Base-by-base conservation (phyloP, 2,797 vertebrate species). In the Eupleurogrammus muticus region DNA sequence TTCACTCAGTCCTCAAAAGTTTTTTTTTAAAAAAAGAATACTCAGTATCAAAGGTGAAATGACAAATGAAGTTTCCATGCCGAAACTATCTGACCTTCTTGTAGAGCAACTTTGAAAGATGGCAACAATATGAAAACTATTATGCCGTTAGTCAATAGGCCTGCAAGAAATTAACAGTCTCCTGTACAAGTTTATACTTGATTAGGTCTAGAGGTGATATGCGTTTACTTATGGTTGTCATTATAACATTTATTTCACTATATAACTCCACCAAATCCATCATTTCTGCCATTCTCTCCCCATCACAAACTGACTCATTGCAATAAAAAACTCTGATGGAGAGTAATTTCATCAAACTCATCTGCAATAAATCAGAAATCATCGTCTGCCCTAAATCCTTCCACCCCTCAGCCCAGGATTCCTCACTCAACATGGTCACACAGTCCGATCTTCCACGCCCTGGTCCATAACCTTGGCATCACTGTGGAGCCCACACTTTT, bases 131-230 rank as follows among this genome's bases (percentile, higher is more conserved):
- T 7, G n/a, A 49, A n/a, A 20, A 20, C 23, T 9, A 48, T 19
- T 24, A 20, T 13, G 13, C 16, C 5, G 32, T 69, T 34, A 20
- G 24, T 44, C 23, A 24, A 35, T 5, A 47, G 49, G 44, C 40
- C 21, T 59, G 23, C 14, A 24, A 51, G 2, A 35, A 58, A 58
- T n/a, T 2, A 70, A 17, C 44, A 28, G 62, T 66, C 35, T 6
- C 16, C 14, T 16, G 5, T 5, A 28, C 13, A 42, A 53, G 4
- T 1, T 17, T 40, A n/a, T 9, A 9, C 11, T 58, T 70, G 55
- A 59, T 65, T 55, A 17, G 21, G 10, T 52, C 34, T 28, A 56
- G 9, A 20, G n/a, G 52, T 53, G 10, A 16, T 1, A 14, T 9
- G 2, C 36, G 19, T 28, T 36, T 60, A 56, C 28, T 34, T 23